Conservation (phyloP, 2,113 vertebrate species). For the Lamprotornis superbus region DNA sequence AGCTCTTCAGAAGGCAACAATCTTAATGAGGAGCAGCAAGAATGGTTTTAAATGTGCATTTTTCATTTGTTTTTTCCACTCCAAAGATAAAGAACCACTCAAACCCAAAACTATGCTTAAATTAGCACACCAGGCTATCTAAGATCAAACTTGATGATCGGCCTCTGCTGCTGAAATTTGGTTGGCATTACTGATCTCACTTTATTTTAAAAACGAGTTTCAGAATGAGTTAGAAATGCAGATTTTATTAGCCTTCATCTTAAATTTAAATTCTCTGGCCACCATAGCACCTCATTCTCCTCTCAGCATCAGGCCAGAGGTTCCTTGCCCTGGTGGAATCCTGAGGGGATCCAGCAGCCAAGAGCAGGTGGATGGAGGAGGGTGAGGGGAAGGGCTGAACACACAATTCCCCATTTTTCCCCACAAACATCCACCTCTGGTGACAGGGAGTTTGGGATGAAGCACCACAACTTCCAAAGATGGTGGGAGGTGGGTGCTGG, state of each 20-base stretch:
- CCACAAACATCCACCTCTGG: background rate
- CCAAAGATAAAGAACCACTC: background rate
- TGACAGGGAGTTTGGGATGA: background rate
- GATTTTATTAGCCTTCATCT: background rate
- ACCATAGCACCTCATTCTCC: background rate
- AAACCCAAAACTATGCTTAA: background rate
- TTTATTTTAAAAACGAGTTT: background rate
- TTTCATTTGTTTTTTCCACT: background rate
- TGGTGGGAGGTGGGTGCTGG: background rate
- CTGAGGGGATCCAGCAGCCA: background rate
- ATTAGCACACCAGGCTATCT: background rate
- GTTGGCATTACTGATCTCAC: background rate
- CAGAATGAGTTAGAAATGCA: background rate
- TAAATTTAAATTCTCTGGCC: background rate
- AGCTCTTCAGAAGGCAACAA: conserved; percentile 14
- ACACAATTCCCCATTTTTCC: background rate
- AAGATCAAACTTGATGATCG: background rate
- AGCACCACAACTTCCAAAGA: background rate
- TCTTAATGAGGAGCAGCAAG: conserved; percentile 17
- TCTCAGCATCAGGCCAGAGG: background rate
- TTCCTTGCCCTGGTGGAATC: background rate
- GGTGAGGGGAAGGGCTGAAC: background rate
- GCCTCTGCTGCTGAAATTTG: background rate
- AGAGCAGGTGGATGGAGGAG: background rate
- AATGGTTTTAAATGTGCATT: background rate